phyloP scores from a whole-genome alignment of 2,888 invertebrate genomes.

The Athetis lepigone region DNA sequence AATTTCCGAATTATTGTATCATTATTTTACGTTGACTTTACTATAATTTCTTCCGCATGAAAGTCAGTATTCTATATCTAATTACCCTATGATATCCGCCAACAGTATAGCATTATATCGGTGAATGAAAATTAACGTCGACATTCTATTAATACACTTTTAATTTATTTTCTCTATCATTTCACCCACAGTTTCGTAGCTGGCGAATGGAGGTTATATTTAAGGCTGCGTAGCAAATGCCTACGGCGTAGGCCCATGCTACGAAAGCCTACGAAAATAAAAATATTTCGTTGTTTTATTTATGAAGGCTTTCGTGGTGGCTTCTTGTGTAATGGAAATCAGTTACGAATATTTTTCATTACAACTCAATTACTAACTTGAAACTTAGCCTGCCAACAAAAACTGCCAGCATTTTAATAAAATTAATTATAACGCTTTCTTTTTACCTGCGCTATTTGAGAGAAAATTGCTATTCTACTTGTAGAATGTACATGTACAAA shows the following conservation, averaged over 20 bases:
- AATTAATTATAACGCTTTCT: background rate
- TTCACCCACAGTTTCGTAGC: background rate
- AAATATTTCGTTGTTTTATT: no score
- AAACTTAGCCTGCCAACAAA: slow-evolving; percentile 5
- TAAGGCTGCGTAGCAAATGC: slow-evolving; percentile 30
- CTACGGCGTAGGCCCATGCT: slow-evolving; percentile 42
- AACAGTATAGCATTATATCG: no score
- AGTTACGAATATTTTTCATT: background rate
- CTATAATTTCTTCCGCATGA: no score
- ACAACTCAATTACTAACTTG: background rate
- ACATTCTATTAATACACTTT: background rate
- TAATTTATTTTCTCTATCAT: background rate
- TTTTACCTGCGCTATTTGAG: slow-evolving; percentile 4
- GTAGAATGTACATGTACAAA: background rate
- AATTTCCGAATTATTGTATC: no score
- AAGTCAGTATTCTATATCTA: no score
- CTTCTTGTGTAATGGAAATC: no score
- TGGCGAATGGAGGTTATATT: slow-evolving; percentile 14
- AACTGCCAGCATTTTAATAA: background rate
- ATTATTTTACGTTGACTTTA: no score
- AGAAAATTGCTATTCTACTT: slow-evolving; percentile 15
- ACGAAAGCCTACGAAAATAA: slow-evolving; percentile 28
- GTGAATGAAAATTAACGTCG: no score
- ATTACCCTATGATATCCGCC: no score
- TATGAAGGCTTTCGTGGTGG: no score